phyloP scores from a whole-genome alignment of 2,888 invertebrate species.

The Notodonta ziczac region DNA sequence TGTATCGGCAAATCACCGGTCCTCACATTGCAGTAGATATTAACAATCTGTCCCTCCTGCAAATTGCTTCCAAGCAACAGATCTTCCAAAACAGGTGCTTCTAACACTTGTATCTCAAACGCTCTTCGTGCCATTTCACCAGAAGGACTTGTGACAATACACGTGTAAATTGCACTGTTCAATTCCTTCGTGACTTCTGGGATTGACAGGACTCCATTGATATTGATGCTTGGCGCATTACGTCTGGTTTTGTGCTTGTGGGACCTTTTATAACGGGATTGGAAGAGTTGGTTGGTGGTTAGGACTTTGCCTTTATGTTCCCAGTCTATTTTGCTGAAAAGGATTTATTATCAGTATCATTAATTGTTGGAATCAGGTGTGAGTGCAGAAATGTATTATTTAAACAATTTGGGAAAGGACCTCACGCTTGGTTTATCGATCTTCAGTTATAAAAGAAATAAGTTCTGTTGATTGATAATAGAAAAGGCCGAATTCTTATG shows the following conservation, averaged over 20 bases:
- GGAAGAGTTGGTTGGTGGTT: slow-evolving; percentile 66
- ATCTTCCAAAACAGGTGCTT: slow-evolving; percentile 92
- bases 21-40: slow-evolving; percentile 92
- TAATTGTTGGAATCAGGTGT: no score
- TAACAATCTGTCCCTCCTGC: slow-evolving; percentile 92
- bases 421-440: no score
- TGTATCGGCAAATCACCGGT: slow-evolving; percentile 89
- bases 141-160: slow-evolving; percentile 89
- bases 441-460: no score
- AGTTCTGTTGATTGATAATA: no score
- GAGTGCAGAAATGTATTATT: no score
- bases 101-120: slow-evolving; percentile 88
- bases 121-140: slow-evolving; percentile 83
- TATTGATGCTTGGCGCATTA: slow-evolving; percentile 64
- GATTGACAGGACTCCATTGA: slow-evolving; percentile 85
- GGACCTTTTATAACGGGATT: slow-evolving; percentile 65
- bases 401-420: no score
- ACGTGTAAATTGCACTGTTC: slow-evolving; percentile 91
- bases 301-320: slow-evolving; percentile 71
- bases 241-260: slow-evolving; percentile 58
- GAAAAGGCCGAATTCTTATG: no score
- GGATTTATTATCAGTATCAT: no score
- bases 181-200: slow-evolving; percentile 85
- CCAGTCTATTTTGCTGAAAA: slow-evolving; percentile 78
- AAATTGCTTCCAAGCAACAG: slow-evolving; percentile 91